Conservation (phyloP, 2,888 invertebrate genomes). For the Drosophila birchii region DNA sequence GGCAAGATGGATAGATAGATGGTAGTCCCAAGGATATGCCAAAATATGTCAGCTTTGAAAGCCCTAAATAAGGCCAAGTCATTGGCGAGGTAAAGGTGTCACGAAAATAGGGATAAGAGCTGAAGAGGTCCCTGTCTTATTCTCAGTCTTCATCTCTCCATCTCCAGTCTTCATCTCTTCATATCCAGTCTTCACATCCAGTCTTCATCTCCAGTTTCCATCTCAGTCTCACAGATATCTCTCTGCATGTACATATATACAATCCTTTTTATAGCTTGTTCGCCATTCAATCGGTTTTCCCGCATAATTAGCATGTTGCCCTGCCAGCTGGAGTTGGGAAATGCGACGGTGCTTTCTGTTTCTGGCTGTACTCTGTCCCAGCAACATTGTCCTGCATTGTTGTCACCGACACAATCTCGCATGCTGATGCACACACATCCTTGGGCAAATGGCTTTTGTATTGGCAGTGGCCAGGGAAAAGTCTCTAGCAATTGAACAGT, state of each 20-base stretch:
- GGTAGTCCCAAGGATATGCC: constrained; percentile 16
- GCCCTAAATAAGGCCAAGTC: constrained; percentile 4
- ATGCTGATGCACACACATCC: constrained; percentile 9
- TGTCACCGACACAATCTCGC: constrained; percentile 16
- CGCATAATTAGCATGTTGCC: constrained; percentile 66
- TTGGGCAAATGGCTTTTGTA: constrained; percentile 16
- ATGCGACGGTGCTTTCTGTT: background rate
- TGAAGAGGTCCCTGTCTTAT: background rate
- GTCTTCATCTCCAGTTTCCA: background rate
- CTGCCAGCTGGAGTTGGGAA: background rate
- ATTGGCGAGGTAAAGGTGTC: constrained; percentile 2
- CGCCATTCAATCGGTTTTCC: constrained; percentile 25
- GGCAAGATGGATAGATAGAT: background rate
- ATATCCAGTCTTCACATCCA: background rate
- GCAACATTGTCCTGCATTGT: constrained; percentile 19
- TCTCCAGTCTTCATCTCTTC: background rate
- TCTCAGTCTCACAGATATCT: background rate
- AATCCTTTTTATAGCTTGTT: constrained; percentile 25
- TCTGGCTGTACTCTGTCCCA: background rate
- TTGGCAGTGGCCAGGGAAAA: constrained; percentile 5
- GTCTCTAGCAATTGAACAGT: constrained; percentile 11
- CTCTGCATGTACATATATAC: background rate
- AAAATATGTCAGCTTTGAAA: constrained; percentile 16
- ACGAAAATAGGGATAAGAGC: background rate
- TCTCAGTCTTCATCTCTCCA: background rate